Evolutionary conservation across 2,797 vertebrate species (phyloP), one percentile per base, ranked within the genome.

Genomic region (Gallirallus australis): DNA sequence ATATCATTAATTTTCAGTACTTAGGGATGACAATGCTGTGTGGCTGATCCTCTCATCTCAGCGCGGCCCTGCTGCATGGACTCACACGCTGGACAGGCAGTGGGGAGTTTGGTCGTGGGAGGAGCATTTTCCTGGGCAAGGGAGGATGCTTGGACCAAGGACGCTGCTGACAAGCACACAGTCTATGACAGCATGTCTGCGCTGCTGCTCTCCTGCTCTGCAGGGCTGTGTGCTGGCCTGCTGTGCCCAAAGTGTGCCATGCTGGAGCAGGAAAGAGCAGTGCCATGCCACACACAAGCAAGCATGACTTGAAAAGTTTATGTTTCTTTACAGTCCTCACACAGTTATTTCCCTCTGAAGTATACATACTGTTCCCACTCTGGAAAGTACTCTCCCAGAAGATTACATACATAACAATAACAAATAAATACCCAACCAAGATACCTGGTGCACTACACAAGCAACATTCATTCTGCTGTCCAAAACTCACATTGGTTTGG

Each of bases 101-200:
- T 0, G 2, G 12, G 10, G 5, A 28, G 63, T 25, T 45, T 40
- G 25, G 17, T 50, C 4, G 0, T 1, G 13, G 33, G 25, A 73
- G 42, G 23, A 60, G 35, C 11, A 20, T 52, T 69, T 53, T 10
- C 70, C n/a, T 57, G 31, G 13, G 39, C 71, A 6, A 11, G 28
- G 56, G 30, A 83, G 15, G 53, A 31, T 53, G 56, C 37, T 68
- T 31, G n/a, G 66, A 40, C 30, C 59, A 69, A 27, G 82, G 33
- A 42, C 61, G 2, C 5, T 31, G 19, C 64, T 78, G 66, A 37
- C 0, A 2, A 86, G 45, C 61, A 20, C 0, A 5, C 10, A 56
- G 19, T 30, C 42, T 1, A 0, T 1, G 0, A 65, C 39, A 65
- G 20, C 8, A 30, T 1, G 8, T 45, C 39, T 54, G 50, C 76